Evolutionary conservation across 2,113 vertebrate species (phyloP).

Genomic region (Acanthochromis polyacanthus): DNA sequence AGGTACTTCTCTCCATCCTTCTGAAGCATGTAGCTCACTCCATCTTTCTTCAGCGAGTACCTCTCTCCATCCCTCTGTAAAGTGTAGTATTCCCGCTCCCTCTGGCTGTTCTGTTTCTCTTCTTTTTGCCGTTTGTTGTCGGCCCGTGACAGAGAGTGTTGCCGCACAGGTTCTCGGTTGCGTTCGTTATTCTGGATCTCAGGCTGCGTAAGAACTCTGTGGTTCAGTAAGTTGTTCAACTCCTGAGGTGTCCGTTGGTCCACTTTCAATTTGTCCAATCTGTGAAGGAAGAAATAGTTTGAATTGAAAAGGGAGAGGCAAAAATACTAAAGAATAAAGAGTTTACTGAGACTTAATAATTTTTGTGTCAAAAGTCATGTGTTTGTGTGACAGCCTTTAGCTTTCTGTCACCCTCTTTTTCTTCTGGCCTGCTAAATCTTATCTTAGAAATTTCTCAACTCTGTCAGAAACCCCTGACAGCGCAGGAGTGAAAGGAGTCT

Average conservation of each 20-base stretch:
- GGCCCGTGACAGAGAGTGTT: conserved; percentile 59
- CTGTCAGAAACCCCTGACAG: no score
- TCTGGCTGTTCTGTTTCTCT: conserved; percentile 71
- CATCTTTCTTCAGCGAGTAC: conserved; percentile 70
- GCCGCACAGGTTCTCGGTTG: conserved; percentile 85
- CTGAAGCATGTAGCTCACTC: conserved; percentile 68
- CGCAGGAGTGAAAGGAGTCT: no score
- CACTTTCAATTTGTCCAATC: conserved; percentile 84
- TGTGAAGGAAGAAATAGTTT: conserved; percentile 47
- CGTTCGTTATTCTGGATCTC: conserved; percentile 93
- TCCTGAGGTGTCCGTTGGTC: conserved; percentile 84
- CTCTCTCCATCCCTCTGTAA: conserved; percentile 71
- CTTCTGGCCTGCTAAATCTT: background rate
- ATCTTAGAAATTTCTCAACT: background rate
- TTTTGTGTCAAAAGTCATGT: conserved; percentile 4
- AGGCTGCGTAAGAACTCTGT: conserved; percentile 89
- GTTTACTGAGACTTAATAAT: no score
- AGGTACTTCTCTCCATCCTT: conserved; percentile 69
- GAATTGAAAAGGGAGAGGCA: background rate
- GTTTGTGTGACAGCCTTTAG: background rate
- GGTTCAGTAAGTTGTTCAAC: conserved; percentile 91
- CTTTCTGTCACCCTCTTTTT: background rate
- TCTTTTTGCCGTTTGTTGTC: conserved; percentile 82
- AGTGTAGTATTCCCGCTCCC: conserved; percentile 72
- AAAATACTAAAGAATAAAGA: conserved; percentile 1